Percentiles rank a stretch among this genome's conserved stretches.
These are phyloP conservation scores for Sinonovacula constricta DNA, from an alignment of 1,140 invertebrate genomes.

Conservation along the genomic window DNA sequence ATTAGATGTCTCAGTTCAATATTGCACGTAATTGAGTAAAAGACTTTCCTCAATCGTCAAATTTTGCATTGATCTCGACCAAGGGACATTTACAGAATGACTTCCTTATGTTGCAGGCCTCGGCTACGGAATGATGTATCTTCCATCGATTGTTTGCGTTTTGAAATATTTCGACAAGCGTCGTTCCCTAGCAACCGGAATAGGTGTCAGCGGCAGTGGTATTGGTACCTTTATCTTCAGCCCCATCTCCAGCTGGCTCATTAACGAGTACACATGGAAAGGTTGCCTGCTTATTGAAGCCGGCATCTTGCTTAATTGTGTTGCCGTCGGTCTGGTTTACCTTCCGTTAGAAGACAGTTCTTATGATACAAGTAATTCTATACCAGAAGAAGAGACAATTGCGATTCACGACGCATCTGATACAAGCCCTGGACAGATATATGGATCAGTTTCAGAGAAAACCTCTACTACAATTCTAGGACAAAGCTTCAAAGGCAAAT, in stretches of 20 bases:
- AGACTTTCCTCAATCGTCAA: no score
- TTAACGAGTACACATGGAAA: conserved; percentile 85
- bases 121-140: conserved; percentile 44
- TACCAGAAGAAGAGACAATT: no score
- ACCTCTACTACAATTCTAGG: no score
- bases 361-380: no score
- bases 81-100: no score
- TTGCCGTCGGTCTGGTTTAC: conserved; percentile 18
- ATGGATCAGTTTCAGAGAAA: no score
- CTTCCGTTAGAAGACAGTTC: background rate
- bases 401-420: no score
- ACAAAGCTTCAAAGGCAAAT: no score
- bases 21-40: no score
- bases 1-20: no score
- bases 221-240: conserved; percentile 89
- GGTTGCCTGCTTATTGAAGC: conserved; percentile 82
- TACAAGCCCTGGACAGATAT: no score
- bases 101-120: conserved; percentile 22
- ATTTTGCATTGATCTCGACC: no score
- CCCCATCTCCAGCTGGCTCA: conserved; percentile 82
- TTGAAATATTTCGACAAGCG: conserved; percentile 97
- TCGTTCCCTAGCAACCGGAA: conserved; percentile 95
- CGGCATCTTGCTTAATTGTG: conserved; percentile 89
- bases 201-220: conserved; percentile 96
- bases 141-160: conserved; percentile 42